Base-by-base conservation (phyloP, 2,113 vertebrate species). In the Piprites chloris region DNA sequence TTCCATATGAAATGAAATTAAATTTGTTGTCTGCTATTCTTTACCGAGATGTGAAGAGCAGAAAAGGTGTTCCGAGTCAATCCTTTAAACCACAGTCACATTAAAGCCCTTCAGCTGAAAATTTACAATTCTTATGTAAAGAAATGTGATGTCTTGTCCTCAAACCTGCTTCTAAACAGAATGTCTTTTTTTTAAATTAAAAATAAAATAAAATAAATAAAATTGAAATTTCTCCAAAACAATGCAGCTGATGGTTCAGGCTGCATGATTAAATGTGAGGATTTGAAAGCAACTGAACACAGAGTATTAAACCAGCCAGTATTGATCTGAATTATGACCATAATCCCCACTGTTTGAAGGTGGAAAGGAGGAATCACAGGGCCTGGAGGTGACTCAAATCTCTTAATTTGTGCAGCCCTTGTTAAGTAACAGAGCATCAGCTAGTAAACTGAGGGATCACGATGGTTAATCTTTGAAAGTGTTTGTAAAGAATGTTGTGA, bases 341-440 rank as follows among this genome's bases (percentile, higher is more conserved):
- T 77, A 96, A 96, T 88, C 85, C 61, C 65, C 30, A 9, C 28
- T 35, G 59, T 72, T 77, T 88, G 67, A 81, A 44, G 65, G 59
- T 71, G 61, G 17, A 89, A 66, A 68, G 85, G 71, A 86, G 49
- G 73, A 90, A 75, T 55, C 33, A 6, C 35, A 44, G 32, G 5
- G 42, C 46, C 78, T 74, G 59, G 65, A 95, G n/a, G 53, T 32
- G 26, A 39, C 30, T 92, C 30, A 28, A 92, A 90, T 63, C 56
- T 77, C 67, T 56, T 42, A 22, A 86, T 82, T 92, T 67, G 44
- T 37, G 61, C 41, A 77, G 55, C 18, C 27, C 42, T 14, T 14
- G 16, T 7, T 47, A 63, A 42, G 46, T 7, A 77, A 72, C 35
- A 55, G 52, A 22, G 80, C 52, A 78, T 72, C 76, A 61, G n/a